Percentiles rank a stretch among this genome's conserved stretches.
Evolutionary conservation across 1,140 invertebrate species (phyloP).

Genomic region (Sipha flava): DNA sequence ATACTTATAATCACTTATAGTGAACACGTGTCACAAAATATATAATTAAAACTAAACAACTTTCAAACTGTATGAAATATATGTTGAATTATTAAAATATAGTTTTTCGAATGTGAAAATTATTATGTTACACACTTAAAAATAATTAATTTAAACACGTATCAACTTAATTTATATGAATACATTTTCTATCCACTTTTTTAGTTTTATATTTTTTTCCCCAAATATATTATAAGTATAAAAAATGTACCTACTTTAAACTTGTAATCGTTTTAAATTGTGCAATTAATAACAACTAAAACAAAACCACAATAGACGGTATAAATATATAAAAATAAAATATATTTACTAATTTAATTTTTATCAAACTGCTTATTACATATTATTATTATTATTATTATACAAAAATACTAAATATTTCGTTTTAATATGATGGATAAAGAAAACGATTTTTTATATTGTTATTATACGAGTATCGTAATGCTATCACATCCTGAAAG

Average conservation of each 20-base stretch:
- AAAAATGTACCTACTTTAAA: too few relatives aligned
- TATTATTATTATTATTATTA: neutral
- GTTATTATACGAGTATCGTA: neutral
- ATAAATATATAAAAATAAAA: neutral
- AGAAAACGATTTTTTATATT: neutral
- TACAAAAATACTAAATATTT: neutral
- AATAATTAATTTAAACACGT: neutral
- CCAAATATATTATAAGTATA: neutral
- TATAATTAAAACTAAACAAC: neutral
- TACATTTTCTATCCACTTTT: neutral
- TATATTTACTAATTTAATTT: neutral
- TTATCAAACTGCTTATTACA: neutral
- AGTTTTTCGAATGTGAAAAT: neutral
- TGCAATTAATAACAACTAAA: too few relatives aligned
- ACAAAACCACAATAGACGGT: neutral
- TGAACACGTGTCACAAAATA: too few relatives aligned
- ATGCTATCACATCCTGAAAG: neutral
- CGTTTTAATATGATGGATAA: neutral
- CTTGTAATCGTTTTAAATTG: too few relatives aligned
- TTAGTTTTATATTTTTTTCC: neutral
- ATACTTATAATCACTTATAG: too few relatives aligned
- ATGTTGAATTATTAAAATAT: neutral
- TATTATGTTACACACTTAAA: neutral
- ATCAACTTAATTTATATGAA: neutral
- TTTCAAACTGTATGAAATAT: neutral